Conservation (phyloP, 2,113 vertebrate species). For the Phalacrocorax pelagicus region DNA sequence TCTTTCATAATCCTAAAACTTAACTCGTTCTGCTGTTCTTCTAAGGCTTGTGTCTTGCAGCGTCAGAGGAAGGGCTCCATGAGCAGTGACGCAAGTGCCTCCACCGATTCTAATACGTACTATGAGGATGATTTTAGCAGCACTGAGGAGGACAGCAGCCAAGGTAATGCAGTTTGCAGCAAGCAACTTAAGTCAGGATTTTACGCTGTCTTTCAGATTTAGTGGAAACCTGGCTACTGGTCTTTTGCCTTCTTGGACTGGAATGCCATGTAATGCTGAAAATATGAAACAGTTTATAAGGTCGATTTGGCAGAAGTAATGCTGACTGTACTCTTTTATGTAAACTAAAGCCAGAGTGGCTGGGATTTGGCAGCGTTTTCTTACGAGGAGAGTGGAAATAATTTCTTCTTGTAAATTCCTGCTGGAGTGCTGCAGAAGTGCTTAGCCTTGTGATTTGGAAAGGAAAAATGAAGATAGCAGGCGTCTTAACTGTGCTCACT, state of each 20-base stretch:
- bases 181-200: neutral
- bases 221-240: neutral
- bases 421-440: neutral
- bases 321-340: neutral
- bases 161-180: constrained; percentile 77
- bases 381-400: neutral
- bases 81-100: constrained; percentile 96
- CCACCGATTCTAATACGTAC: constrained; percentile 98
- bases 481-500: neutral
- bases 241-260: neutral
- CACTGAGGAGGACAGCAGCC: constrained; percentile 98
- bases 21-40: neutral
- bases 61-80: constrained; percentile 97
- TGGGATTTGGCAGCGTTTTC: neutral
- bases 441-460: neutral
- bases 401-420: neutral
- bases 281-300: neutral
- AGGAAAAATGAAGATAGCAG: neutral
- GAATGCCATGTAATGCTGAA: neutral
- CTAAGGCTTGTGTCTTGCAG: constrained; percentile 94
- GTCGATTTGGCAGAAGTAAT: neutral
- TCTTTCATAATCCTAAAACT: neutral
- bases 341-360: neutral
- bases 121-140: constrained; percentile 99
- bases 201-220: neutral